Evolutionary conservation across 30 jellyfish, hydroid and myxozoan species (phyloP), one percentile per base, ranked within the genome.

Genomic region (Cassiopea xamachana): DNA sequence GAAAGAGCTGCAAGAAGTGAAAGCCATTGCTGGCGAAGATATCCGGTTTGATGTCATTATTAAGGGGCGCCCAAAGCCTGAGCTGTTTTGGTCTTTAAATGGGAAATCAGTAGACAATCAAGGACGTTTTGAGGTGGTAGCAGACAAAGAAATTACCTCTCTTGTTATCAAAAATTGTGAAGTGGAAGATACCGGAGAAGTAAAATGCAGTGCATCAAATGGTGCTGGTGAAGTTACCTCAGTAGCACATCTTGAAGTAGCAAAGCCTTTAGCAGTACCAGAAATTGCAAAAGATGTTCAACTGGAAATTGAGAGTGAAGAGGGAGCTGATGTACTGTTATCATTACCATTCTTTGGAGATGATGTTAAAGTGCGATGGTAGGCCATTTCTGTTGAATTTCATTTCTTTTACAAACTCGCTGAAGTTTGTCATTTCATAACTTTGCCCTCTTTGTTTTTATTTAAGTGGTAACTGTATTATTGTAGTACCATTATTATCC

Each of bases 271-370:
- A 44, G 17, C 73, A 6, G 89, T 64, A 47, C 91, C 91, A 18
- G 88, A 64, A 83, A 67, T 84, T 43, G 69, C 39, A 7, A 80
- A 81, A 60, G 80, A 77, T 16, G 88, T 85, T 46, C 89, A 46
- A 62, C 79, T 91, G 55, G 92, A 84, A 43, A 68, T 47, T 2
- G 87, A 79, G 15, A 75, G 70, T 7, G 60, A 75, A 60, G 99
- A 96, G 72, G 99, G 99, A 15, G 94, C 81, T 1, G 94, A 92
- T 80, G 94, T 87, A 3, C 90, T 87, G 16, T 69, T 92, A 47
- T 39, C 75, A 46, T 86, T 96, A 72, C 84, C 82, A 44, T 86
- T 64, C 49, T 60, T 92, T 73, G 98, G 95, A 50, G 93, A 85
- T 46, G 80, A 68, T 17, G 60, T 69, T 47, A 70, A 51, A 46